Evolutionary conservation across 2,113 vertebrate genomes (phyloP).

Genomic region (Zosterops japonicus): DNA sequence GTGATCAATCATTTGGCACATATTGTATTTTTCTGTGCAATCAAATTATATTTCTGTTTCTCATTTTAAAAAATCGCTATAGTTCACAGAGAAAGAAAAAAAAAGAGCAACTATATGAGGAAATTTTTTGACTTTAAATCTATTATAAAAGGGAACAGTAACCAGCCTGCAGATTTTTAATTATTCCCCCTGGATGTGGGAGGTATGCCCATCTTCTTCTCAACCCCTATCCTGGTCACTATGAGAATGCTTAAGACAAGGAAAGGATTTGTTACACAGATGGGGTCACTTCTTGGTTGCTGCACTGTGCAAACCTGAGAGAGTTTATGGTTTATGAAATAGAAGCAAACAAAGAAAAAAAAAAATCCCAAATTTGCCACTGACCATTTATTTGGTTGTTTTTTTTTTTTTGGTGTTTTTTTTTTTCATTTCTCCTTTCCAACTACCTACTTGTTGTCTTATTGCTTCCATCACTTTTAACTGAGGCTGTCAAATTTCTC

Average conservation of each 20-base stretch:
- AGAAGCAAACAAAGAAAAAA: not conserved
- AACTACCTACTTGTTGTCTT: not conserved
- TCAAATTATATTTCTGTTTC: not conserved
- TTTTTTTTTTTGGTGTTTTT: not conserved
- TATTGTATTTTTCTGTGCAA: not conserved
- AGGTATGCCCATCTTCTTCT: not conserved
- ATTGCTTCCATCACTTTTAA: not conserved
- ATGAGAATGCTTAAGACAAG: rapidly evolving
- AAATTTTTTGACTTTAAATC: not conserved
- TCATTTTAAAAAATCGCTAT: not conserved
- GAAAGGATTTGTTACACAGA: not conserved
- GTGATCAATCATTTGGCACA: constrained; percentile 19
- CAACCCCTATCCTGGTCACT: not conserved
- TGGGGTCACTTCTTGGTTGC: not conserved
- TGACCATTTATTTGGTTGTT: rapidly evolving
- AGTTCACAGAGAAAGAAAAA: not conserved
- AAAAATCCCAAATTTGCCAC: too few species aligned
- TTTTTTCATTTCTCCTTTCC: not conserved
- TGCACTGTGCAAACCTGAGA: not conserved
- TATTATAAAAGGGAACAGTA: not conserved
- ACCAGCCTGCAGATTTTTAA: not conserved
- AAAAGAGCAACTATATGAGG: not conserved
- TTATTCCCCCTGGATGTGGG: not conserved
- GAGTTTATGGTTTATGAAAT: not conserved
- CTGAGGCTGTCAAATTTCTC: not conserved